Evolutionary conservation across 2,797 vertebrate species (phyloP).

Genomic region (Pangasius macronema): DNA sequence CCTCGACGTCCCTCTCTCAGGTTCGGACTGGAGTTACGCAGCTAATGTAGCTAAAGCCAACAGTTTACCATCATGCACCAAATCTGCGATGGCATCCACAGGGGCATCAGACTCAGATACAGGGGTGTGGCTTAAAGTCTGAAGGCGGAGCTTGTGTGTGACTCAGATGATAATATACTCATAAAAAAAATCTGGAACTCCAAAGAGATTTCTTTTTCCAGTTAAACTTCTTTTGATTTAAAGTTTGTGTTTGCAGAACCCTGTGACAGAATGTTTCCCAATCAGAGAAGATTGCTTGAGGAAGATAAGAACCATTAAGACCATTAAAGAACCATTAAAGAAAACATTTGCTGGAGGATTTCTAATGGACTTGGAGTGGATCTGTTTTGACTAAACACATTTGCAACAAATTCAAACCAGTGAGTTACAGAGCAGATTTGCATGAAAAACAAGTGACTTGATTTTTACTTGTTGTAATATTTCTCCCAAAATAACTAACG

Average conservation of each 20-base stretch:
- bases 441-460: not conserved
- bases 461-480: not conserved
- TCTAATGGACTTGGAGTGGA: not conserved
- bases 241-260: not conserved
- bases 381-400: not conserved
- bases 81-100: not conserved
- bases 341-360: not conserved
- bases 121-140: not conserved
- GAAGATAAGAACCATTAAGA: not conserved
- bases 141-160: not conserved
- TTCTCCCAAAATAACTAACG: not conserved
- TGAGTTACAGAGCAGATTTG: not conserved
- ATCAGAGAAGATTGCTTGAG: not conserved
- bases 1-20: not conserved
- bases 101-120: not conserved
- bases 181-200: not conserved
- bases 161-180: not conserved
- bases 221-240: not conserved
- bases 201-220: not conserved
- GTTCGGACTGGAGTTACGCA: not conserved
- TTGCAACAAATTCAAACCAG: constrained; percentile 14
- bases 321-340: not conserved
- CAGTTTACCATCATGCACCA: not conserved
- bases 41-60: not conserved
- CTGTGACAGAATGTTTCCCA: not conserved